Evolutionary conservation across 2,113 vertebrate genomes (phyloP), one percentile per base, ranked within the genome.

Genomic region (Choloepus hoffmanni): DNA sequence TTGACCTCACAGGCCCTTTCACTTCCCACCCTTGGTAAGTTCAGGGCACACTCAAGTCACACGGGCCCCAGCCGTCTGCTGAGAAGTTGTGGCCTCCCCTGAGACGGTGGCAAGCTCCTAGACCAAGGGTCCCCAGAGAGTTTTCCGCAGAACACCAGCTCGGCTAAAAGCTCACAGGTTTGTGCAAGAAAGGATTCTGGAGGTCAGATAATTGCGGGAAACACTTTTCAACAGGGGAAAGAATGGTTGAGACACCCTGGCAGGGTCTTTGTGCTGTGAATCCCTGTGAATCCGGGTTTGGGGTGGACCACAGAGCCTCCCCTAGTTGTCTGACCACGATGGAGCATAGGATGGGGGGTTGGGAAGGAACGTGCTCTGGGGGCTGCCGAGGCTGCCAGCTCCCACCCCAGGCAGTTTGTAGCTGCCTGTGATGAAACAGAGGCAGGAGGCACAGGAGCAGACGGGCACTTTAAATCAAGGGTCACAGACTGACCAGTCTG

Each of bases 51-150:
- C 16, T 19, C 12, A 81, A 45, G 67, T 5, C 74, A 8, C n/a
- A 36, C 0, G 26, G 45, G 26, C 36, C 43, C 60, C 30, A 7
- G 28, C 18, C 4, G 3, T 26, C 74, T 45, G n/a, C 4, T 2
- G 55, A 76, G 68, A 55, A 14, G 11, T 2, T 9, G 6, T 0
- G 12, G 18, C 16, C 40, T 65, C 24, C 76, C 11, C 23, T 18
- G 11, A 62, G 40, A 30, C 0, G 4, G 5, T 1, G 3, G 3
- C 16, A 30, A 10, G 3, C 0, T 0, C 5, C 36, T 26, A 43
- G 43, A 67, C 45, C 12, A 18, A 28, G 58, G 63, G 36, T 28
- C 28, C 85, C 78, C 28, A 30, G 21, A 28, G 8, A 28, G 40
- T 0, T 2, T 1, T 14, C n/a, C 24, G 0, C 7, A 6, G 60